phyloP scores from a whole-genome alignment of 2,797 vertebrate genomes.

The Onychomys torridus region DNA sequence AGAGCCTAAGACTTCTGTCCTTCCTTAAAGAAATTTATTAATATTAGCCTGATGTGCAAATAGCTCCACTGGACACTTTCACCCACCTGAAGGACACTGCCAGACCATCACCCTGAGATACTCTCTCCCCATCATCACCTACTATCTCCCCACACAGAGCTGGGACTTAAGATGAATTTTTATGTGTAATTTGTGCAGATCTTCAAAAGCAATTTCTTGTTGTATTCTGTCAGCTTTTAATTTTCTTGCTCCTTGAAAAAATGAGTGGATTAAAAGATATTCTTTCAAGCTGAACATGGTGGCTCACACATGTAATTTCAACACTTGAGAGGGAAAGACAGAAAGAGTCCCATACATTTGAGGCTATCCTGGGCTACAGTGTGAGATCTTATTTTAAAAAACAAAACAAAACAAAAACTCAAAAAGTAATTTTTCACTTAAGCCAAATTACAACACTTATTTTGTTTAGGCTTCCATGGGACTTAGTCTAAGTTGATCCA shows the following conservation, averaged over 20 bases:
- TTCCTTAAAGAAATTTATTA: slow-evolving; percentile 95
- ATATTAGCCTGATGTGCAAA: slow-evolving; percentile 94
- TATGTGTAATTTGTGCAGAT: slow-evolving; percentile 89
- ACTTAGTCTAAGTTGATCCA: not conserved
- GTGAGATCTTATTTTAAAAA: not conserved
- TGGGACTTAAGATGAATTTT: slow-evolving; percentile 91
- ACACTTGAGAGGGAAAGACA: not conserved
- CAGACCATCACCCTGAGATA: slow-evolving; percentile 90
- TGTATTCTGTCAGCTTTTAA: slow-evolving; percentile 64
- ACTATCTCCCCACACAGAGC: slow-evolving; percentile 87
- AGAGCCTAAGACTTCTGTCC: slow-evolving; percentile 92
- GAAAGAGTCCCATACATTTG: not conserved
- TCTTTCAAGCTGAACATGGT: not conserved
- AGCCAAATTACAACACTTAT: slow-evolving; percentile 30
- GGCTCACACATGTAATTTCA: not conserved
- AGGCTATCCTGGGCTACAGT: not conserved
- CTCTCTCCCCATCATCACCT: slow-evolving; percentile 72
- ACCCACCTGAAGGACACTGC: slow-evolving; percentile 95
- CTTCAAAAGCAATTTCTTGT: slow-evolving; percentile 71
- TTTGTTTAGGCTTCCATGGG: not conserved
- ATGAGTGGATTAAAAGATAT: slow-evolving; percentile 72
- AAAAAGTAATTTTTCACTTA: slow-evolving; percentile 50
- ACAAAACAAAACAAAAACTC: not conserved
- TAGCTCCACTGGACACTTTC: slow-evolving; percentile 88
- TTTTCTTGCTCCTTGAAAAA: slow-evolving; percentile 74